Conservation (phyloP, 2,797 vertebrate species). For the Ctenosaura bakeri region DNA sequence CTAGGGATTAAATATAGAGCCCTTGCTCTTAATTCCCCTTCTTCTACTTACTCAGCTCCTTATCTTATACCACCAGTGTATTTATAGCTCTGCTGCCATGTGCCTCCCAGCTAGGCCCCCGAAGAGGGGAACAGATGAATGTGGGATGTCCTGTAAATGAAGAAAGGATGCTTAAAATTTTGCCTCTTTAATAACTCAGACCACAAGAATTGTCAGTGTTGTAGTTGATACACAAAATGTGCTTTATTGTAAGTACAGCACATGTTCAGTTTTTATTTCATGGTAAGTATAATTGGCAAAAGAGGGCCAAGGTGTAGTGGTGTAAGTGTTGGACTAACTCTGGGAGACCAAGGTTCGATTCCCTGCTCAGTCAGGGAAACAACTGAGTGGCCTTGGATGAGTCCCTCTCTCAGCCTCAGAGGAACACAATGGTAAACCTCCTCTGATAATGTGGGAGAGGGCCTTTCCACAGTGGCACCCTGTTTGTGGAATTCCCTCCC, state of each 20-base stretch:
- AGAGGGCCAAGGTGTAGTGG: no score
- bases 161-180: no score
- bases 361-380: no score
- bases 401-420: no score
- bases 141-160: neutral
- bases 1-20: slow-evolving; percentile 23
- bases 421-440: no score
- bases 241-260: neutral
- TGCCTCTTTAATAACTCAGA: neutral
- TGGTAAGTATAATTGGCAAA: neutral
- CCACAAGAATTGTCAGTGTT: neutral
- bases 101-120: neutral
- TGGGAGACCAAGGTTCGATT: no score
- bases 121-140: neutral
- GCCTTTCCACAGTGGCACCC: neutral
- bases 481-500: no score
- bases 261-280: neutral
- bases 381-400: no score
- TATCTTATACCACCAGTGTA: neutral
- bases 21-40: neutral
- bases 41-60: neutral
- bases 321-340: no score
- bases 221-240: neutral
- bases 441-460: neutral
- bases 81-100: neutral